Percentiles rank a stretch among this genome's conserved stretches.
Conservation (phyloP, 2,113 vertebrate genomes). For the Channa argus region DNA sequence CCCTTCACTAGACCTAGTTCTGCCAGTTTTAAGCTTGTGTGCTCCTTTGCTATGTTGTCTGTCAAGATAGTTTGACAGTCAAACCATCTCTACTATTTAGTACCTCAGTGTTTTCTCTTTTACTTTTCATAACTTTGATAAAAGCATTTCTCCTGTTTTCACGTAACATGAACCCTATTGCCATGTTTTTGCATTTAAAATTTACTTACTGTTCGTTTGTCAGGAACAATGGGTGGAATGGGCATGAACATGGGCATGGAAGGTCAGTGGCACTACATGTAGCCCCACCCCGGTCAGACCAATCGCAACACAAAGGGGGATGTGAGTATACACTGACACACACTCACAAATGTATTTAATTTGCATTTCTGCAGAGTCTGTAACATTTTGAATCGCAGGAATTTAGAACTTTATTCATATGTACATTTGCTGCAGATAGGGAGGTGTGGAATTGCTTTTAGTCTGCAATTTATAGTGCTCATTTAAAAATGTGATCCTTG, state of each 20-base stretch:
- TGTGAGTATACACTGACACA: constrained; percentile 90
- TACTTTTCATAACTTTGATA: too few relatives aligned
- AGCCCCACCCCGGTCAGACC: constrained; percentile 93
- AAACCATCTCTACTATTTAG: constrained; percentile 18
- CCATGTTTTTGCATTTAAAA: neutral
- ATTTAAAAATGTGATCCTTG: neutral
- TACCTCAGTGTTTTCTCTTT: neutral
- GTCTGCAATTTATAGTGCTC: neutral
- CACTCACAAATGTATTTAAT: constrained; percentile 34
- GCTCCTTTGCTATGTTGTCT: constrained; percentile 44
- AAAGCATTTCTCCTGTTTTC: neutral
- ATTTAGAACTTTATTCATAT: neutral
- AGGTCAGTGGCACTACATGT: constrained; percentile 99
- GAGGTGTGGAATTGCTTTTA: neutral
- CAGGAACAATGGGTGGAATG: constrained; percentile 99
- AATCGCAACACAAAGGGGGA: constrained; percentile 97
- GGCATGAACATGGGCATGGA: constrained; percentile 99
- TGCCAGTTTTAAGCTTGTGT: constrained; percentile 26
- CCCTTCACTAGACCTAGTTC: constrained; percentile 33
- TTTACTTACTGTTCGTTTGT: constrained; percentile 22
- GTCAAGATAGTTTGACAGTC: constrained; percentile 32
- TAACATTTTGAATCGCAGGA: neutral
- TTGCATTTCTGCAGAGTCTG: neutral
- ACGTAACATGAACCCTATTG: neutral
- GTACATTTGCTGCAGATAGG: neutral